Evolutionary conservation across 2,113 vertebrate genomes (phyloP), one percentile per base, ranked within the genome.

Genomic region (Chlorodrepanis virens): DNA sequence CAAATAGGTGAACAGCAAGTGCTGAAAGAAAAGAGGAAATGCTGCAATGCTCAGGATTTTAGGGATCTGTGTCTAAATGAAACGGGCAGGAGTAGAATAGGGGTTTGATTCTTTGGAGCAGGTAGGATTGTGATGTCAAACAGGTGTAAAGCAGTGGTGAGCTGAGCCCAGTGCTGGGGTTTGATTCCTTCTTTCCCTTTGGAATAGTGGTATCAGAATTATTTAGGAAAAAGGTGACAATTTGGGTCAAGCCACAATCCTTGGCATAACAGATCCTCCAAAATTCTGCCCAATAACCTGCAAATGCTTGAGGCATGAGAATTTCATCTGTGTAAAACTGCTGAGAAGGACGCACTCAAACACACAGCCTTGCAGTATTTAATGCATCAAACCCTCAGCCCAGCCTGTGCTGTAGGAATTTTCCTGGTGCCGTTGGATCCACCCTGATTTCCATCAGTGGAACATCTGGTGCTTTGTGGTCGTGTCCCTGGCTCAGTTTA

Each of bases 321-420:
- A 7, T 20, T 82, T 44, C 5, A 28, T 56, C 33, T 39, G 9
- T 37, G 49, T 39, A 9, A 56, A 35, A 5, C 54, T 63, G 33
- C 10, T n/a, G 2, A 45, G 80, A 45, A 56, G 60, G 52, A 7
- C 9, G 0, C 3, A 0, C 37, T 7, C 3, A 33, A 64, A 64
- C 6, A 37, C 53, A 5, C 29, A 52, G 24, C 49, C 56, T 23
- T 22, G 22, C 22, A 12, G 11, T 3, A 2, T 5, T 2, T 1
- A 29, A 10, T 1, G 6, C 44, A 12, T 1, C 57, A 19, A 39
- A 12, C 7, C 44, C 44, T 40, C n/a, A 23, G 71, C 50, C 27
- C 47, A 24, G 24, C 23, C 42, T 1, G 2, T 2, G 12, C 1
- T 54, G 4, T 11, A 21, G 0, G 16, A 39, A 9, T 12, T 45